Conservation (phyloP, 2,113 vertebrate genomes). For the Campylorhamphus procurvoides region DNA sequence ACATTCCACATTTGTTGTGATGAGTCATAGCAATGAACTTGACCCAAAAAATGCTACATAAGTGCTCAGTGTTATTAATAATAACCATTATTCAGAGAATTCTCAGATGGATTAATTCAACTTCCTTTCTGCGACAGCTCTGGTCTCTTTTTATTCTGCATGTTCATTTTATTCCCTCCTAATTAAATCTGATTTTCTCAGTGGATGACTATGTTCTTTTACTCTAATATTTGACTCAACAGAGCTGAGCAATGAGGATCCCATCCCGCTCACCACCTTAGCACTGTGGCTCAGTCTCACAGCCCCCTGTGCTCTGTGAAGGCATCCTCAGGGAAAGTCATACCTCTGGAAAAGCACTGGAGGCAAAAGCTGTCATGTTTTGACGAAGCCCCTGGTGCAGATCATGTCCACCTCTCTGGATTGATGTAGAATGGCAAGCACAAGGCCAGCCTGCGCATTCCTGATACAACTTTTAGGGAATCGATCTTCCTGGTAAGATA, state of each 20-base stretch:
- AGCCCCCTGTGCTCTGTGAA: accelerated
- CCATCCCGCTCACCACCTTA: accelerated
- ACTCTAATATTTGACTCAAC: background rate
- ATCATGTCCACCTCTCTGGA: background rate
- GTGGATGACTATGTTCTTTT: background rate
- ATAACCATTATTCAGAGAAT: constrained; percentile 17
- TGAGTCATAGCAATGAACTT: constrained; percentile 12
- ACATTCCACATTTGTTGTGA: background rate
- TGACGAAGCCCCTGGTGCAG: background rate
- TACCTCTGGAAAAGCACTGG: background rate
- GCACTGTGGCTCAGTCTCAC: background rate
- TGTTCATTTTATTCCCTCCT: constrained; percentile 30
- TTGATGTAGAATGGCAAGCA: background rate
- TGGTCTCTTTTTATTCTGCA: background rate
- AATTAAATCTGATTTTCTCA: constrained; percentile 55
- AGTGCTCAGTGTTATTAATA: background rate
- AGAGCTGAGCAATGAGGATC: background rate
- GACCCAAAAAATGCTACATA: background rate
- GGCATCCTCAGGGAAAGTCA: background rate
- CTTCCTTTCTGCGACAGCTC: background rate
- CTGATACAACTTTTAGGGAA: background rate
- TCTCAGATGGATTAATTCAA: constrained; percentile 2
- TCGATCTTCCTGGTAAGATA: background rate
- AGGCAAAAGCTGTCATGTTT: background rate
- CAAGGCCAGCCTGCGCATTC: background rate